Percentiles rank a stretch among this genome's conserved stretches.
Conservation (phyloP, 2,113 vertebrate genomes). For the Galemys pyrenaicus region DNA sequence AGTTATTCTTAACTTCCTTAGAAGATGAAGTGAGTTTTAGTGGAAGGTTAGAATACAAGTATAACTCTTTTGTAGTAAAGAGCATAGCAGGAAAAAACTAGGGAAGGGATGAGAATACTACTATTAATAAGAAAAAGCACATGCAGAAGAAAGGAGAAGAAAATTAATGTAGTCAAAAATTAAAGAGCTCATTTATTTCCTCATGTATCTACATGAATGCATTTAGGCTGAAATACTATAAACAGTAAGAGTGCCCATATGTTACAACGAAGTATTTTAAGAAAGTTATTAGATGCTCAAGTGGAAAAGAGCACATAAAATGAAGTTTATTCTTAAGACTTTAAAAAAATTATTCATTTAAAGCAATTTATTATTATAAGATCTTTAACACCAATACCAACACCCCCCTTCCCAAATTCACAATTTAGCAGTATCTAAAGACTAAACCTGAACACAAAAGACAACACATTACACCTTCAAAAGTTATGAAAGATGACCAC, state of each 20-base stretch:
- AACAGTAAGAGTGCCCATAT: neutral
- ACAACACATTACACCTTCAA: conserved; percentile 1
- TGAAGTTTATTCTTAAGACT: neutral
- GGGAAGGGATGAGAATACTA: neutral
- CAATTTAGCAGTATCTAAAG: neutral
- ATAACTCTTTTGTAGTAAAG: conserved; percentile 15
- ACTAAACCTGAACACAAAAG: neutral
- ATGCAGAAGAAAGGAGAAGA: neutral
- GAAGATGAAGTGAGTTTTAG: neutral
- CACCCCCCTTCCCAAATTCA: neutral
- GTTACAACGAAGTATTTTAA: conserved; percentile 18
- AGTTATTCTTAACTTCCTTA: conserved; percentile 50
- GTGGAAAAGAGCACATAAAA: conserved; percentile 13
- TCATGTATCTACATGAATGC: neutral
- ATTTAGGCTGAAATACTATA: conserved; percentile 9
- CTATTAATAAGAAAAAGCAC: neutral
- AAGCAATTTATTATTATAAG: neutral
- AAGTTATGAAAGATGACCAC: neutral
- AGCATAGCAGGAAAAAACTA: neutral
- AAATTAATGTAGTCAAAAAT: conserved; percentile 11
- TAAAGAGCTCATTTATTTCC: neutral
- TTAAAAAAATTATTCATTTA: neutral
- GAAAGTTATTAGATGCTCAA: conserved; percentile 10
- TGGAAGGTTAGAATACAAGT: conserved; percentile 7
- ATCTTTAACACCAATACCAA: neutral